Base-by-base conservation (phyloP, 1,140 invertebrate species). In the Micrasema longulum region DNA sequence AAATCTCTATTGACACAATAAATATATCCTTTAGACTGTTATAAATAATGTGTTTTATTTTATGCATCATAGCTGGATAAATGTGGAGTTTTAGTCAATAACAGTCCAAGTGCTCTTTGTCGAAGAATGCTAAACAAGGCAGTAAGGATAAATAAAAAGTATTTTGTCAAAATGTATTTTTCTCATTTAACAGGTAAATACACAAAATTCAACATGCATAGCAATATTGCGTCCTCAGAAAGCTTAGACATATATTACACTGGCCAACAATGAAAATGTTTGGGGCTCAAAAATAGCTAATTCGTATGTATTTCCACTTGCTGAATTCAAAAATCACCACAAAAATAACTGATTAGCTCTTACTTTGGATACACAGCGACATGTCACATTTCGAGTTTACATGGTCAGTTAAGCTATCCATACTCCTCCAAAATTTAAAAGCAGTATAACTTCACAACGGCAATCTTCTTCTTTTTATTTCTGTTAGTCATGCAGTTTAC, bases 141-240 rank as follows among this genome's bases (percentile, higher is more conserved):
- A 3, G 5, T 45, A 60, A 12, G n/a, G 22, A 38, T 36, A 35
- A 53, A 57, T 63, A 11, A 23, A 48, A 31, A 38, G 3, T 36
- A n/a, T 60, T 35, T 18, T 63, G 47, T 69, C 52, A 55, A 60
- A 38, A 69, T 69, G 31, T 60, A 69, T 60, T 69, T 47, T 20
- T 57, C 53, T 18, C 35, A 47, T 62, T 69, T 50, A 26, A 62
- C 68, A 69, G 36, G 16, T 69, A 57, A 69, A 45, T 69, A 67
- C 65, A 69, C 50, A 63, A 63, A 69, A 45, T 69, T 43, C 57
- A 22, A 63, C n/a, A n/a, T n/a, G n/a, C 38, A 69, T n/a, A 69
- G 45, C 41, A 50, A 69, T 62, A 69, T 14, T 62, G 57, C 63
- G 47, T 62, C 45, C 18, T 69, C 38, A 48, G 53, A 69, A 63